Evolutionary conservation across 2,113 vertebrate genomes (phyloP), one percentile per base, ranked within the genome.

Genomic region (Pseudorhombus dupliciocellatus): DNA sequence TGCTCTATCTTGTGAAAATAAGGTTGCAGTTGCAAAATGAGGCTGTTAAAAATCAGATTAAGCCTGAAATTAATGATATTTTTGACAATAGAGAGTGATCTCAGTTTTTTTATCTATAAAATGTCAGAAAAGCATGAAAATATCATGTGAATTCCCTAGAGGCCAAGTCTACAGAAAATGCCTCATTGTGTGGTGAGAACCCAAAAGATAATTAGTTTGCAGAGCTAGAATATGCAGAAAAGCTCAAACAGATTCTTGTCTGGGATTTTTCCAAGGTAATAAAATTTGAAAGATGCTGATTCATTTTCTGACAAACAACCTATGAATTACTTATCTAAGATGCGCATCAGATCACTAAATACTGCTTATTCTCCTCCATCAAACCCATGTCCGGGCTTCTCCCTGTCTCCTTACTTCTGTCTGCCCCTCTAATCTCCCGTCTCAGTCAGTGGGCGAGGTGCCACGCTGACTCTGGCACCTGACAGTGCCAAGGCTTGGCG

Each of bases 401-500:
- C 20, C 0, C 46, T 15, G 46, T n/a, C 28, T n/a, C 52, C 22
- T 40, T 28, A 4, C n/a, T 55, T 48, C 20, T 37, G 34, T 37
- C 34, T 11, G 2, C 31, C 54, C 58, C 52, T 34, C 64, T 81
- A 79, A 87, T 79, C 83, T 56, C 50, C 53, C 5, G 26, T 64
- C 67, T 60, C 79, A 69, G 62, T 42, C 65, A 78, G 79, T n/a
- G 48, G 81, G 80, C 61, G 31, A 34, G 53, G 60, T 62, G 59
- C 77, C 57, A 74, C 51, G 60, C 52, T 44, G 70, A 66, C 63
- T 67, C 66, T 83, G 85, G 81, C 85, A 62, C 63, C 72, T 73
- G 18, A 15, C 20, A 0, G 77, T 75, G 82, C 78, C 73, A 78
- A 77, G 73, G 70, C 52, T 64, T 54, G 80, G 70, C 75, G 66